A percentile compares a stretch with the other conserved stretches of the same genome.
phyloP scores from a whole-genome alignment of 2,797 vertebrate species.

The Chelon labrosus region DNA sequence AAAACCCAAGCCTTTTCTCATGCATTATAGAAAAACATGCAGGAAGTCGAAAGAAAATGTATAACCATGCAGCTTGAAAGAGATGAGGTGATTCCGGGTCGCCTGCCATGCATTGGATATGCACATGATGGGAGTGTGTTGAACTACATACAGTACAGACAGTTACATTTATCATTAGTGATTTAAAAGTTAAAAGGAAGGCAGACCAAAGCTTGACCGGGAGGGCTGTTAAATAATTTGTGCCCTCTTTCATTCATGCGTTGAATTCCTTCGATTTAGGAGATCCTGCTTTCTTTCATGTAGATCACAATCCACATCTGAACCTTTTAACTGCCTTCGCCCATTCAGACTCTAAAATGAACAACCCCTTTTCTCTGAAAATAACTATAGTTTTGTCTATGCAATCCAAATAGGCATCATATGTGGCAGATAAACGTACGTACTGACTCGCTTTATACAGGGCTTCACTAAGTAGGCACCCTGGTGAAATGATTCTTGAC shows the following conservation, averaged over 20 bases:
- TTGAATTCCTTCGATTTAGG: slow-evolving; percentile 29
- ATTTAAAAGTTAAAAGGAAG: slow-evolving; percentile 21
- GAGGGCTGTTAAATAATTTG: slow-evolving; percentile 49
- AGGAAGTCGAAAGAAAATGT: slow-evolving; percentile 27
- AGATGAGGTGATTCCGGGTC: slow-evolving; percentile 27
- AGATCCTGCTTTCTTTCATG: slow-evolving; percentile 41
- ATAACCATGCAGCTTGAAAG: slow-evolving; percentile 18
- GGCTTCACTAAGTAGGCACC: too few species aligned
- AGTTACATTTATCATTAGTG: background rate
- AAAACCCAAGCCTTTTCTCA: slow-evolving; percentile 15
- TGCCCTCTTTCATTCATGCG: slow-evolving; percentile 33
- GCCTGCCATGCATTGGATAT: background rate
- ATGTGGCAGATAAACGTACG: too few species aligned
- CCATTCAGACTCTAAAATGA: slow-evolving; percentile 2
- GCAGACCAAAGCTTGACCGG: slow-evolving; percentile 21
- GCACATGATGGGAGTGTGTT: slow-evolving; percentile 18
- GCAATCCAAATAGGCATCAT: too few species aligned
- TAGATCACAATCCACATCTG: slow-evolving; percentile 19
- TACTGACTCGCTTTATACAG: too few species aligned
- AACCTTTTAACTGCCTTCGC: slow-evolving; percentile 16
- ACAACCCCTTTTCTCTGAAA: too few species aligned
- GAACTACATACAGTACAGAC: background rate
- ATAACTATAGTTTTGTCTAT: too few species aligned
- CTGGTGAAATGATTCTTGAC: too few species aligned
- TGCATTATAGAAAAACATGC: slow-evolving; percentile 47